Percentiles rank a stretch among this genome's conserved stretches.
phyloP scores from a whole-genome alignment of 2,113 vertebrate species.

The Vimba vimba region DNA sequence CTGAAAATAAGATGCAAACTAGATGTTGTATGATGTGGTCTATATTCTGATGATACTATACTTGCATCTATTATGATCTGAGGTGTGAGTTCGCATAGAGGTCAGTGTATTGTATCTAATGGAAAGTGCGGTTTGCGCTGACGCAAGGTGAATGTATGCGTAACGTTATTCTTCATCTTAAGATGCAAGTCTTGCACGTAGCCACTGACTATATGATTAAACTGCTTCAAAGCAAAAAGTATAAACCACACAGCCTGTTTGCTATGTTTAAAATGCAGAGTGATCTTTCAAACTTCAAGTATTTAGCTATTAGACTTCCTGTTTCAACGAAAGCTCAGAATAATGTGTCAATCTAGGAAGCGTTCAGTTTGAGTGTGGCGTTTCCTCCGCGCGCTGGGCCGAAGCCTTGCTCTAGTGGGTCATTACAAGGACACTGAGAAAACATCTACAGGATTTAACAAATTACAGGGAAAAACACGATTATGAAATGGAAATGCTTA shows the following conservation, averaged over 20 bases:
- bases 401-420: conserved; percentile 64
- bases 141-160: not conserved
- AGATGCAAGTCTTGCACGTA: conserved; percentile 43
- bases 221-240: not conserved
- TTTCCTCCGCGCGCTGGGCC: conserved; percentile 52
- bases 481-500: not conserved
- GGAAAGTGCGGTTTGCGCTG: not conserved
- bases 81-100: not conserved
- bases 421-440: conserved; percentile 75
- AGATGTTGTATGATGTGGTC: not conserved
- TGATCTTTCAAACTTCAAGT: too few species aligned
- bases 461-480: not conserved
- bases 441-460: not conserved
- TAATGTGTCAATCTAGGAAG: not conserved
- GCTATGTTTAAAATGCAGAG: not conserved
- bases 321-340: not conserved
- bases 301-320: not conserved
- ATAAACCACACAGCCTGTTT: not conserved
- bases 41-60: not conserved
- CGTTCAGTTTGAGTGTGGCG: not conserved
- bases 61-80: not conserved
- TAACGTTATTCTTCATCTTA: not conserved
- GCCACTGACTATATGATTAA: not conserved
- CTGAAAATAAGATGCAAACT: not conserved
- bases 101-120: not conserved